Conservation (phyloP, 2,113 vertebrate genomes). For the Serilophus lunatus region DNA sequence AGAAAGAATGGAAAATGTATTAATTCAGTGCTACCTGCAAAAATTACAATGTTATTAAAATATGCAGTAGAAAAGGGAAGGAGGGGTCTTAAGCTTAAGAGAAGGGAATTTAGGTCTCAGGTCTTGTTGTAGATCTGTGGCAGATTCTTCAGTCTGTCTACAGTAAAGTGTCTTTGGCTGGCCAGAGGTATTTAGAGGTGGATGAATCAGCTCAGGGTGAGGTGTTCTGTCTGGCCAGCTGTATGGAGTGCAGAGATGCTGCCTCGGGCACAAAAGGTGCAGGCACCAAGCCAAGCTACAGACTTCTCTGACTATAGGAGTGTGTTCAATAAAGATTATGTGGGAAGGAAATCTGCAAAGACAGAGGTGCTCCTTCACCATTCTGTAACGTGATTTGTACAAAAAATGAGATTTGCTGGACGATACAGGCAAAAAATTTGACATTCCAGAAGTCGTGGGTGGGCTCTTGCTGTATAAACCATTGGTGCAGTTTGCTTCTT, state of each 20-base stretch:
- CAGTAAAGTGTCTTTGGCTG: background rate
- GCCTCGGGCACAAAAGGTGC: background rate
- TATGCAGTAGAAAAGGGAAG: background rate
- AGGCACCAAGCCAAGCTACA: background rate
- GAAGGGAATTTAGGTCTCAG: background rate
- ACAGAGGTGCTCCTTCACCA: background rate
- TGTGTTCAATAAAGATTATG: background rate
- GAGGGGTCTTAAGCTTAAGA: background rate
- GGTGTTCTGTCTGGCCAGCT: background rate
- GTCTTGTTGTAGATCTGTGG: background rate
- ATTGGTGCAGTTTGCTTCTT: constrained; percentile 1
- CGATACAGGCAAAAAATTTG: background rate
- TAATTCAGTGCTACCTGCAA: constrained; percentile 36
- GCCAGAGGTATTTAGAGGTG: background rate
- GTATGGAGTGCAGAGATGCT: background rate
- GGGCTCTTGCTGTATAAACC: background rate
- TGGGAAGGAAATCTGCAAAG: background rate
- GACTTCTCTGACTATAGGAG: background rate
- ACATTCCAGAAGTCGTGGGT: background rate
- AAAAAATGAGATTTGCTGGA: background rate
- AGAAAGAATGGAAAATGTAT: background rate
- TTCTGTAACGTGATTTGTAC: background rate
- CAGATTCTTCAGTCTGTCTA: background rate
- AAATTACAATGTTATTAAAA: constrained; percentile 14
- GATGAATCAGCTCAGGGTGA: background rate